A percentile compares a stretch with the other conserved stretches of the same genome.
Conservation (phyloP, 2,888 invertebrate genomes). For the Drosophila mimica region DNA sequence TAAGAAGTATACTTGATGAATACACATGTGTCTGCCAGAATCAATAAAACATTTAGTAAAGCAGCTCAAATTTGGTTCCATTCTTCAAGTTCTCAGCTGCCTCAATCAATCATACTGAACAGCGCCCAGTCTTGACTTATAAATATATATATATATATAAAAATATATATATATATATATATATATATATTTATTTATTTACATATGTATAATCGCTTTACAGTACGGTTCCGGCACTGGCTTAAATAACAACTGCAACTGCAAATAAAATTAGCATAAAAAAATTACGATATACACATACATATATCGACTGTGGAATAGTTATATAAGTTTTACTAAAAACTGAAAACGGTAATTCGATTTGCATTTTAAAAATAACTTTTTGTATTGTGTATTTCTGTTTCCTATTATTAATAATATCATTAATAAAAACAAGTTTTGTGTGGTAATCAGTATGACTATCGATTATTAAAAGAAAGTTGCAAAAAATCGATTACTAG, state of each 20-base stretch:
- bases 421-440: neutral
- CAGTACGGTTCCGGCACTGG: conserved; percentile 36
- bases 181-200: neutral
- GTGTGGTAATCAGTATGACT: neutral
- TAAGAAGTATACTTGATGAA: neutral
- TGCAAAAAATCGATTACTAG: accelerated
- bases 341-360: neutral
- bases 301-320: neutral
- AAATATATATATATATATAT: neutral
- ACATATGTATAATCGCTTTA: conserved; percentile 9
- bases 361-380: neutral
- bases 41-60: neutral
- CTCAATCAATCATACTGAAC: conserved; percentile 41
- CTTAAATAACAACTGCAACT: conserved; percentile 20
- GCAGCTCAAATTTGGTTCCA: neutral
- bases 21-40: neutral
- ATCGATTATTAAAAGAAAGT: neutral
- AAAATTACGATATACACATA: neutral
- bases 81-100: conserved; percentile 1
- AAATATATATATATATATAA: neutral
- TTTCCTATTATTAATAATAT: neutral
- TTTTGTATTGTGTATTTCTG: neutral
- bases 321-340: neutral
- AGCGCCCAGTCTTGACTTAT: neutral
- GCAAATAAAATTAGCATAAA: conserved; percentile 33